Evolutionary conservation across 53 echinoderm and acorn worm genomes (phyloP).

Genomic region (Actinopyga echinites): DNA sequence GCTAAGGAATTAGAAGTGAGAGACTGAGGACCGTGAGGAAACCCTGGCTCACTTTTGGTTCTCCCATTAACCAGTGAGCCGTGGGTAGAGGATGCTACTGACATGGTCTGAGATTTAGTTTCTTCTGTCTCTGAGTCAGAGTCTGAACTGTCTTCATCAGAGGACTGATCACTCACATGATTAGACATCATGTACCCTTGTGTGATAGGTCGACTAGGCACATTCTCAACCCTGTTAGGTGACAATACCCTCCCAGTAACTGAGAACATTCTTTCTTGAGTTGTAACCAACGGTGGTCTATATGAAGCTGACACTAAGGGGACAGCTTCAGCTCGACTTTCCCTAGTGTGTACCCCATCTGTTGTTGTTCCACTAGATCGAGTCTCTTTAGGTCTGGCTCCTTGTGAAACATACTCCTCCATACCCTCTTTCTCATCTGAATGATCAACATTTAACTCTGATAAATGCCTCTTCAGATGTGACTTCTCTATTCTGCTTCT

Average conservation of each 20-base stretch:
- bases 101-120: constrained; percentile 31
- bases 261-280: constrained; percentile 55
- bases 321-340: background rate
- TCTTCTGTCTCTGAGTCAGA: constrained; percentile 4
- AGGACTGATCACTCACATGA: constrained; percentile 42
- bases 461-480: constrained; percentile 11
- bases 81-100: background rate
- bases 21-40: background rate
- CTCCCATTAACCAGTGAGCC: constrained; percentile 11
- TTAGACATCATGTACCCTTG: constrained; percentile 45
- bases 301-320: constrained; percentile 56
- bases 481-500: background rate
- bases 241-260: constrained; percentile 23
- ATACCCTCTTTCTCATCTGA: background rate
- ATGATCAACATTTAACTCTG: constrained; percentile 1
- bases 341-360: constrained; percentile 31
- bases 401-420: constrained; percentile 46
- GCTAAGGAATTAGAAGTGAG: constrained; percentile 25
- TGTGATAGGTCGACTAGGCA: background rate
- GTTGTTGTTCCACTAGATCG: constrained; percentile 49
- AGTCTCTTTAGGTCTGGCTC: constrained; percentile 63
- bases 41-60: background rate
- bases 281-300: constrained; percentile 55
- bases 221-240: background rate
- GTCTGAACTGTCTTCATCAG: constrained; percentile 8